Conservation (phyloP, 2,113 vertebrate species). For the Bothrops jararaca region DNA sequence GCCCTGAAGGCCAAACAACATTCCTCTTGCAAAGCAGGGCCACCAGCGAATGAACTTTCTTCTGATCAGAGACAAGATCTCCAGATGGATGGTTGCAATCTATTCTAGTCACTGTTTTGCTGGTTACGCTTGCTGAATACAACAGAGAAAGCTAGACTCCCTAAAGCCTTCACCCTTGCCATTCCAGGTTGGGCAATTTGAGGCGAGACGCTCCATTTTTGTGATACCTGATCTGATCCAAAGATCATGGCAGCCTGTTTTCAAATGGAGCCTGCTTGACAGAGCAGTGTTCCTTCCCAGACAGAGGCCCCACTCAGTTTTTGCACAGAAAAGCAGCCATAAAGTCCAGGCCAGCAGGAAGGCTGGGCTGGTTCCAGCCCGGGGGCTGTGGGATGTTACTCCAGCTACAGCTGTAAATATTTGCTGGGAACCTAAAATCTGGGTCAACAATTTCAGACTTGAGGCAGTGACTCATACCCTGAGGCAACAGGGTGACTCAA, state of each 20-base stretch:
- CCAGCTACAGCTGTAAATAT: conserved; percentile 36
- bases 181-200: not conserved
- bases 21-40: not conserved
- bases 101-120: not conserved
- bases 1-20: not conserved
- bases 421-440: conserved; percentile 30
- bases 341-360: conserved; percentile 7
- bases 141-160: not conserved
- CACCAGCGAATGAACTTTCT: not conserved
- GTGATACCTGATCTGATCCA: not conserved
- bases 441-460: conserved; percentile 25
- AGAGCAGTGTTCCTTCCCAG: not conserved
- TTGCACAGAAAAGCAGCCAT: not conserved
- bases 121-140: not conserved
- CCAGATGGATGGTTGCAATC: not conserved
- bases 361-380: conserved; percentile 10
- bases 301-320: not conserved
- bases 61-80: not conserved
- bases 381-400: conserved; percentile 31
- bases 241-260: not conserved
- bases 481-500: conserved; percentile 16
- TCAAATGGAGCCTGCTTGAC: not conserved
- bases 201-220: not conserved
- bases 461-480: conserved; percentile 28
- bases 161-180: not conserved